Percentiles rank a stretch among this genome's conserved stretches.
These are phyloP conservation scores for Furcula furcula DNA, from an alignment of 2,888 invertebrate species.

Conservation along the genomic window DNA sequence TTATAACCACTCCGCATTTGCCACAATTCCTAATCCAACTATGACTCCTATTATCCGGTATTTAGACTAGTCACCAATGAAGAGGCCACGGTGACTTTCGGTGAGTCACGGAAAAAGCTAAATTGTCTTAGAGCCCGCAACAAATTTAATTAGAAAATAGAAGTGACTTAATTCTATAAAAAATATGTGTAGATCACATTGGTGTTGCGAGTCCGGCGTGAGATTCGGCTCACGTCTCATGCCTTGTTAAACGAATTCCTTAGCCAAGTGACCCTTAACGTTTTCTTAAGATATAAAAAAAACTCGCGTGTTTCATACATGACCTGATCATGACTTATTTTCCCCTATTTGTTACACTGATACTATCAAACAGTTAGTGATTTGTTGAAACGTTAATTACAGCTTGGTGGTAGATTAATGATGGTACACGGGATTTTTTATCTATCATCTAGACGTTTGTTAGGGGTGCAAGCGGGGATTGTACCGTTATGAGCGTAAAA, in stretches of 20 bases:
- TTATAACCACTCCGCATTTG: no score
- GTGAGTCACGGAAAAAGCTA: no score
- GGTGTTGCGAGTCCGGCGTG: no score
- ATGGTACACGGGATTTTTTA: constrained; percentile 56
- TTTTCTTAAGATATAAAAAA: constrained; percentile 25
- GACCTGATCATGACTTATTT: constrained; percentile 44
- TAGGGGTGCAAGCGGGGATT: constrained; percentile 19
- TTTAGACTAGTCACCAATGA: no score
- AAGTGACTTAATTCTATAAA: no score
- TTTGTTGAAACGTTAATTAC: constrained; percentile 75
- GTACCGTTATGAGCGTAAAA: constrained; percentile 59
- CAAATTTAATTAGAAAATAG: no score
- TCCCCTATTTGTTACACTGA: constrained; percentile 38
- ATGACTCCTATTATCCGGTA: no score
- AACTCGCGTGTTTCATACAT: constrained; percentile 49
- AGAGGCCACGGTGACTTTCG: no score
- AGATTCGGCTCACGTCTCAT: constrained; percentile 1
- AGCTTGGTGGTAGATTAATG: constrained; percentile 60
- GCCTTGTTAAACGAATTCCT: neutral
- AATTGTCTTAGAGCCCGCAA: no score
- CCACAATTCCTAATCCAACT: no score
- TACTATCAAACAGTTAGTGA: constrained; percentile 58
- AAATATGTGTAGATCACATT: no score
- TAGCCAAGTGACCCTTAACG: neutral
- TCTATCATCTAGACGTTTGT: constrained; percentile 34